phyloP scores from a whole-genome alignment of 2,888 invertebrate species.

The Ecliptopera silaceata region DNA sequence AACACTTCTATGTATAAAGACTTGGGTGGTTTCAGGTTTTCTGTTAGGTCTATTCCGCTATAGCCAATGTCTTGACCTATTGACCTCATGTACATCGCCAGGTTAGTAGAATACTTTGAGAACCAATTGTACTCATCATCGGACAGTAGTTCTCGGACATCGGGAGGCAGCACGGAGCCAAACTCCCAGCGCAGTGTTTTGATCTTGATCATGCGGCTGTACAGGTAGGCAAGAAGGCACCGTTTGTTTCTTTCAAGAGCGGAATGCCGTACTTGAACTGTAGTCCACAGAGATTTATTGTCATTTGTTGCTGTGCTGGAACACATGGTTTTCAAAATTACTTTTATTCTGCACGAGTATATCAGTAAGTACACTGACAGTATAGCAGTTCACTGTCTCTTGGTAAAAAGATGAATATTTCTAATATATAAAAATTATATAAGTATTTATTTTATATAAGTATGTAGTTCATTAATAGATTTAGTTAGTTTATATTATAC shows the following conservation, averaged over 20 bases:
- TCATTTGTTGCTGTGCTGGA: constrained; percentile 79
- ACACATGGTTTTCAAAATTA: background rate
- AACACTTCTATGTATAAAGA: constrained; percentile 95
- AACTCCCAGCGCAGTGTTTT: constrained; percentile 97
- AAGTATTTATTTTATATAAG: too few relatives aligned
- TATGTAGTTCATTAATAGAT: too few relatives aligned
- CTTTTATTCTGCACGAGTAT: too few relatives aligned
- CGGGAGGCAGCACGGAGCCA: constrained; percentile 94
- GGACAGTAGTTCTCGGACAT: constrained; percentile 90
- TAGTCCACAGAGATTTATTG: constrained; percentile 85
- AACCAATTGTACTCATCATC: constrained; percentile 95
- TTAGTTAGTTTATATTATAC: too few relatives aligned
- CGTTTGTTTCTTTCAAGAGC: constrained; percentile 94
- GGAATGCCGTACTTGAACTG: constrained; percentile 92
- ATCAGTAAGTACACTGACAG: too few relatives aligned
- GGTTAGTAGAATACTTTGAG: constrained; percentile 91
- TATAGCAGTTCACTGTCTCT: too few relatives aligned
- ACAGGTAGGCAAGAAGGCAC: constrained; percentile 92
- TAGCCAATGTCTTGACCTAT: constrained; percentile 88
- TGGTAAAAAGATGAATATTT: too few relatives aligned
- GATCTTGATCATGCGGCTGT: constrained; percentile 91
- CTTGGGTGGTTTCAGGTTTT: constrained; percentile 95
- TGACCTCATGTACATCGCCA: constrained; percentile 95
- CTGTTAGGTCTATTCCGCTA: constrained; percentile 92
- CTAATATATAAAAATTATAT: too few relatives aligned